A percentile compares a stretch with the other conserved stretches of the same genome.
Evolutionary conservation across 2,888 invertebrate genomes (phyloP).

Genomic region (Brachylomia viminalis): DNA sequence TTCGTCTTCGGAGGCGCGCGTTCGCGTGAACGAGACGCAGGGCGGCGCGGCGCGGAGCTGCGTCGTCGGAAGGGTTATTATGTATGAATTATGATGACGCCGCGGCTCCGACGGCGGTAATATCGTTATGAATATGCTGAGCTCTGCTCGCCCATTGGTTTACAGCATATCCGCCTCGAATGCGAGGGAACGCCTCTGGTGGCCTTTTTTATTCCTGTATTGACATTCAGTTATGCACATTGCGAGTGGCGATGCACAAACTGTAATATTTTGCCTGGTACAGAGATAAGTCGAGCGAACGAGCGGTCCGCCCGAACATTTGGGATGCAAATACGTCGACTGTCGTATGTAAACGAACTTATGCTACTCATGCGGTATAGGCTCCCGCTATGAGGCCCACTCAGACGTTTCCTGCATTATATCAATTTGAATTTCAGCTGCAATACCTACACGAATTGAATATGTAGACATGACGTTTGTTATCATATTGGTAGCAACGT

Average conservation of each 20-base stretch:
- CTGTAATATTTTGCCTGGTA: conserved; percentile 89
- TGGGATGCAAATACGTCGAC: conserved; percentile 90
- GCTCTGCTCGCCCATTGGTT: conserved; percentile 88
- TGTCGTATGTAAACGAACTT: conserved; percentile 90
- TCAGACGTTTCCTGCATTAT: conserved; percentile 91
- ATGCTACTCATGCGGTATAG: conserved; percentile 88
- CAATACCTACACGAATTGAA: conserved; percentile 67
- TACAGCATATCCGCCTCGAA: conserved; percentile 88
- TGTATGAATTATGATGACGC: conserved; percentile 91
- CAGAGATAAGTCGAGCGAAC: conserved; percentile 86
- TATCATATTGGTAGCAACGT: conserved; percentile 56
- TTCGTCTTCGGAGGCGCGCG: conserved; percentile 73
- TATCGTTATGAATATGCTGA: conserved; percentile 91
- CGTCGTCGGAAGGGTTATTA: conserved; percentile 90
- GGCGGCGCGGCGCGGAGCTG: conserved; percentile 83
- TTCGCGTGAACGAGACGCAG: conserved; percentile 84
- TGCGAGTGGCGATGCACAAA: conserved; percentile 89
- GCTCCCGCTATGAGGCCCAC: conserved; percentile 89
- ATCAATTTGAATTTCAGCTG: conserved; percentile 90
- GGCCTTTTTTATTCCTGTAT: conserved; percentile 89
- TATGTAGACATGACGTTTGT: conserved; percentile 63
- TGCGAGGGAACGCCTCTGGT: conserved; percentile 89
- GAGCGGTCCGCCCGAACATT: conserved; percentile 87
- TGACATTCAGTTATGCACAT: conserved; percentile 90
- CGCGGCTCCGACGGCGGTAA: conserved; percentile 89